Conservation (phyloP, 2,113 vertebrate genomes). For the Chloebia gouldiae region DNA sequence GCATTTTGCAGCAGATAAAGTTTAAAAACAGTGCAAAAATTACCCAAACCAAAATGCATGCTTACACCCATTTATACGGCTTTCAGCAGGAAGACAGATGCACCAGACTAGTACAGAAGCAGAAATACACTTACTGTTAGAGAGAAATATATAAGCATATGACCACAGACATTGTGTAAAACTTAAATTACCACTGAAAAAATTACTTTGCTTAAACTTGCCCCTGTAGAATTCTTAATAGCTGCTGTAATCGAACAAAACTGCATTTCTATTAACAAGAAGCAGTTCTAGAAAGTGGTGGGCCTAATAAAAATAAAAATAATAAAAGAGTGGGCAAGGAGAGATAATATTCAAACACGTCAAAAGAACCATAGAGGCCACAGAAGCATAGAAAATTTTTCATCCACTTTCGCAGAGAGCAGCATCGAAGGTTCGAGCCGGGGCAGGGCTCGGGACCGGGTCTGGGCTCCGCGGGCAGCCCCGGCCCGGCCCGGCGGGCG, state of each 20-base stretch:
- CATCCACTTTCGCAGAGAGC: neutral
- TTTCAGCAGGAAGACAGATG: neutral
- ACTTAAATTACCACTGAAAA: neutral
- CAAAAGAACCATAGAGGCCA: neutral
- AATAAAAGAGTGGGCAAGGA: neutral
- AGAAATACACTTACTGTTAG: neutral
- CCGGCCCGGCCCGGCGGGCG: neutral
- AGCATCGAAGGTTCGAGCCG: accelerated
- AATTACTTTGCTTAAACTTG: neutral
- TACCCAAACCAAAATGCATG: neutral
- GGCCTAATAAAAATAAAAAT: neutral
- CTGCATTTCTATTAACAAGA: neutral
- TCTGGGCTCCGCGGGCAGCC: neutral
- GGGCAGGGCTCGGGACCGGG: neutral
- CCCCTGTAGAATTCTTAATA: neutral
- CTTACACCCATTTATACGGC: neutral
- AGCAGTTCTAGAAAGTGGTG: neutral
- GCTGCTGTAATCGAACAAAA: neutral
- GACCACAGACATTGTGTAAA: neutral
- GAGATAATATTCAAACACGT: accelerated
- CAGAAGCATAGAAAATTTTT: accelerated
- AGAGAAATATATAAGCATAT: neutral
- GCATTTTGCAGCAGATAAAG: neutral
- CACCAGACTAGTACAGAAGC: neutral
- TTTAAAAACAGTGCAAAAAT: neutral